Base-by-base conservation (phyloP, 2,113 vertebrate species). In the Oenanthe melanoleuca region DNA sequence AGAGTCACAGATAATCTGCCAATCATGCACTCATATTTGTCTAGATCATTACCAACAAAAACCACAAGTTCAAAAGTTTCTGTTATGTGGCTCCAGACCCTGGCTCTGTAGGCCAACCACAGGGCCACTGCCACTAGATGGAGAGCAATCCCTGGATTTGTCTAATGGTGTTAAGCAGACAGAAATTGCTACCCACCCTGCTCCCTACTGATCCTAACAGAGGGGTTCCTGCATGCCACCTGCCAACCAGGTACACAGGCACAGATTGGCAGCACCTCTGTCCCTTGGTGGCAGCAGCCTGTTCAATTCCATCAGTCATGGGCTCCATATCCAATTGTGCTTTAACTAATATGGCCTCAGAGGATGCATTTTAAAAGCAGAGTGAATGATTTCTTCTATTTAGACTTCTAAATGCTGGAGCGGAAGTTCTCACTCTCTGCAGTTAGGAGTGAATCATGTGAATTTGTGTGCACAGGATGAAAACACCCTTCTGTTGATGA, bases 401-500 rank as follows among this genome's bases (percentile, higher is more conserved):
- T 87, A 89, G 45, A 69, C 47, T 84, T 65, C 37, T 65, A 87
- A 91, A 75, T 29, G 31, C 22, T 8, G 3, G 31, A 82, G 52
- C 2, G 8, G 67, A 94, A 92, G 80, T 60, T 88, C 72, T 91
- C 40, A 44, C 70, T 89, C n/a, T 66, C 53, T 75, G 66, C 17
- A 57, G 47, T 77, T 86, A 80, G 71, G 34, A 72, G 70, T 34
- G 42, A 86, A 90, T 52, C 8, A 18, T 33, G 16, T 65, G 69
- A 53, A 90, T 67, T 79, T 89, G 70, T 65, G 64, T 21, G 18
- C 60, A 38, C 15, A 44, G 75, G 60, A 70, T 49, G 82, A 86
- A 90, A 95, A 88, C 24, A 86, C 24, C 44, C 38, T 77, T 59
- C 92, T 90, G 4, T 69, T 93, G 67, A 93, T 63, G 67, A 92